Percentiles rank a stretch among this genome's conserved stretches.
Conservation (phyloP, 2,797 vertebrate genomes). For the Gila robusta region DNA sequence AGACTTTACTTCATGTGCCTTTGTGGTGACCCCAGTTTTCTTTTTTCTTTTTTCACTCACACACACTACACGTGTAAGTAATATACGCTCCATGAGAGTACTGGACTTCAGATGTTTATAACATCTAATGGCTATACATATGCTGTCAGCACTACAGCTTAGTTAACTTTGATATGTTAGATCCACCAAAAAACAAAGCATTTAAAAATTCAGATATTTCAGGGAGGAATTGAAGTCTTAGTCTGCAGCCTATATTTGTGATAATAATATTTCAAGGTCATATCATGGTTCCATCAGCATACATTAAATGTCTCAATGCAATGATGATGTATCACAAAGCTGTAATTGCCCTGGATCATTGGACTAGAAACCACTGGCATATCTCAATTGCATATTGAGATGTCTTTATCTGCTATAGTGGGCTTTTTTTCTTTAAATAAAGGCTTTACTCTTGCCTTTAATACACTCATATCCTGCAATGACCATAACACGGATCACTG, state of each 20-base stretch:
- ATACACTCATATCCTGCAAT: constrained; percentile 22
- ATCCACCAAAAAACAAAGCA: neutral
- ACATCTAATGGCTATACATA: constrained; percentile 71
- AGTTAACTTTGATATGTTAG: constrained; percentile 54
- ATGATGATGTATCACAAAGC: neutral
- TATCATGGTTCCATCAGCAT: neutral
- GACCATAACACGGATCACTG: constrained; percentile 13
- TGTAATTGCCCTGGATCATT: neutral
- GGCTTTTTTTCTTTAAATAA: neutral
- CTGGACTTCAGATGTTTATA: constrained; percentile 76
- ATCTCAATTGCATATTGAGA: constrained; percentile 1
- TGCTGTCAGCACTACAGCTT: constrained; percentile 66
- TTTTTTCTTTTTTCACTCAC: constrained; percentile 66
- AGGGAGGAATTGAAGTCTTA: neutral
- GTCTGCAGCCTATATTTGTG: neutral
- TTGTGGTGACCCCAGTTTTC: constrained; percentile 71
- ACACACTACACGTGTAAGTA: constrained; percentile 80
- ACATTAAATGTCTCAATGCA: neutral
- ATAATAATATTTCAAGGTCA: neutral
- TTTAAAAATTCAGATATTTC: neutral
- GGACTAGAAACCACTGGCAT: neutral
- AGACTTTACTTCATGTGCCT: constrained; percentile 75
- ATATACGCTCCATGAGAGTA: constrained; percentile 78
- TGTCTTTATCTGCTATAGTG: constrained; percentile 2
- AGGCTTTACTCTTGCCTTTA: neutral